These are phyloP conservation scores for Hartigia nigra DNA, from an alignment of 2,888 invertebrate genomes.

Conservation along the genomic window DNA sequence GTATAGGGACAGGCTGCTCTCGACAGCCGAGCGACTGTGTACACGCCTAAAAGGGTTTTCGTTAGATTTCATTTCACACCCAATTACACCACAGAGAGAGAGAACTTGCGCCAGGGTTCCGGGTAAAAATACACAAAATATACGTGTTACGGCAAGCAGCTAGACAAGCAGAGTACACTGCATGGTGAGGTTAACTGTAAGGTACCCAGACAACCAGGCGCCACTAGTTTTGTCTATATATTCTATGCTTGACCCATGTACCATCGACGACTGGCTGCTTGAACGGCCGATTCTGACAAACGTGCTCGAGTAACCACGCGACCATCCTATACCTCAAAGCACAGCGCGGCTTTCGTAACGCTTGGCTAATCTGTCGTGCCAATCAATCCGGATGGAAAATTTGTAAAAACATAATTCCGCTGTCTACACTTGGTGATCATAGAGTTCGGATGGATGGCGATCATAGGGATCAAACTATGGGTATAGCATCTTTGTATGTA, in stretches of 20 bases:
- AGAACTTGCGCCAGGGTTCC: not conserved
- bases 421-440: not conserved
- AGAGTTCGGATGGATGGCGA: not conserved
- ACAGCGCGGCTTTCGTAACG: not conserved
- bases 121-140: conserved; percentile 19
- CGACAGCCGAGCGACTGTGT: conserved; percentile 53
- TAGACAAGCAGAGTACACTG: not conserved
- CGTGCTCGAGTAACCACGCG: not conserved
- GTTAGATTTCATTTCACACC: conserved; percentile 66
- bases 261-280: not conserved
- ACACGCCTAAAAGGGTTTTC: conserved; percentile 66
- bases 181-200: not conserved
- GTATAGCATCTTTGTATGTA: not conserved
- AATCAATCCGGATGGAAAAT: not conserved
- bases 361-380: not conserved
- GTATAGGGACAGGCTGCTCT: not conserved
- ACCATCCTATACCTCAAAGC: not conserved
- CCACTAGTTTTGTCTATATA: not conserved
- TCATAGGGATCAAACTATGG: not conserved
- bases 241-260: not conserved
- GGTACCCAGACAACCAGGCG: not conserved
- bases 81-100: conserved; percentile 60
- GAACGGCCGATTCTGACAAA: not conserved
- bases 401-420: not conserved
- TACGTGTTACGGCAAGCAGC: not conserved